Conservation (phyloP, 2,797 vertebrate genomes). For the Somateria mollissima region DNA sequence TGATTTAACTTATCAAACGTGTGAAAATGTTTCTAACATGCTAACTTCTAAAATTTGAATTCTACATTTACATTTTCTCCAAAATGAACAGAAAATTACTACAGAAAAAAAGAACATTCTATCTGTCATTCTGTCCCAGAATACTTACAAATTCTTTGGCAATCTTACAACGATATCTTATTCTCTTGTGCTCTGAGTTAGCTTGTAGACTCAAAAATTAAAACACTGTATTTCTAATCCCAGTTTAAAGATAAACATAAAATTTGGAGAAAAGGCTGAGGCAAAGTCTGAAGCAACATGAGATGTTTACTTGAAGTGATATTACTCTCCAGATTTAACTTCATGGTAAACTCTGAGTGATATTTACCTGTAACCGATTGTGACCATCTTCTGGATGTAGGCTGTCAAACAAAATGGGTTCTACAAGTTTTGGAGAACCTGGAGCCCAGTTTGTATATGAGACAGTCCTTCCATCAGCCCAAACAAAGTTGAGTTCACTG, state of each 20-base stretch:
- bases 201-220: background rate
- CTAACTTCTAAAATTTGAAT: background rate
- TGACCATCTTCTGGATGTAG: constrained; percentile 11
- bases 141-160: background rate
- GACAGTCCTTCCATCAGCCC: constrained; percentile 87
- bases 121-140: background rate
- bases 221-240: background rate
- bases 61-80: background rate
- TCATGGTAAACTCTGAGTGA: background rate
- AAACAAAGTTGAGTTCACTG: constrained; percentile 88
- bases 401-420: background rate
- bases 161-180: background rate
- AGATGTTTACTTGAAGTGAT: background rate
- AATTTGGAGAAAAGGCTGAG: background rate
- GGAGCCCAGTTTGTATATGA: constrained; percentile 88
- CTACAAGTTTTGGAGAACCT: constrained; percentile 33
- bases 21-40: background rate
- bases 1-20: background rate
- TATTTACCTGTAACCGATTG: constrained; percentile 12
- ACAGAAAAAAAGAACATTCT: background rate
- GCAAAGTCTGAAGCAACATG: background rate
- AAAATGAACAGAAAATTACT: background rate
- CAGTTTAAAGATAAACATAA: background rate
- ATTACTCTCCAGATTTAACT: background rate
- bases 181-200: background rate